phyloP scores from a whole-genome alignment of 2,113 vertebrate genomes.

The Phalacrocorax brasilianus region DNA sequence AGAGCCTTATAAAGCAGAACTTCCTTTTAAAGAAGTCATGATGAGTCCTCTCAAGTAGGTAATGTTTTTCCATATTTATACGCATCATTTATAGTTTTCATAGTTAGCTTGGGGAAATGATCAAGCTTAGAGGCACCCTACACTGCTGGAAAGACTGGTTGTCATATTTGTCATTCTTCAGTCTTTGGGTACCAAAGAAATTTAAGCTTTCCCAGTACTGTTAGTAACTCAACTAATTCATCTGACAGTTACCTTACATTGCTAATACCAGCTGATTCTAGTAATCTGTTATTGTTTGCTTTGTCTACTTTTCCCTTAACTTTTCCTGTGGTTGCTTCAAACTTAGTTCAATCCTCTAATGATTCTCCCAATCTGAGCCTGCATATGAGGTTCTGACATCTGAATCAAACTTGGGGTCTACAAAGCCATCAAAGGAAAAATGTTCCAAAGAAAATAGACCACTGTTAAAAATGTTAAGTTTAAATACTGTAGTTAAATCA shows the following conservation, averaged over 20 bases:
- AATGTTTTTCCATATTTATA: neutral
- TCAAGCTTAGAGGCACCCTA: neutral
- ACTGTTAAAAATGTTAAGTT: neutral
- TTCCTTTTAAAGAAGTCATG: neutral
- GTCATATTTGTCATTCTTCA: neutral
- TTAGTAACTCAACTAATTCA: neutral
- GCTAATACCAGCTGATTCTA: neutral
- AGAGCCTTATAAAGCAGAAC: neutral
- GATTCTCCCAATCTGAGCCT: rapidly evolving
- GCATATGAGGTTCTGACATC: neutral
- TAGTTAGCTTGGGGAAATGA: neutral
- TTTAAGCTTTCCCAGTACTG: neutral
- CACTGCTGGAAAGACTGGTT: neutral
- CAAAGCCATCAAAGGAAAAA: neutral
- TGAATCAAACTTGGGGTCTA: neutral
- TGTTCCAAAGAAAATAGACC: neutral
- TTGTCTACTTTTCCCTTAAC: neutral
- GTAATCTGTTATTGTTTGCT: neutral
- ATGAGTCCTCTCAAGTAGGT: neutral
- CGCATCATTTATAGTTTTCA: neutral
- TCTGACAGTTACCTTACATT: neutral
- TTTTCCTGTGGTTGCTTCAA: neutral
- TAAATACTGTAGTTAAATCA: neutral
- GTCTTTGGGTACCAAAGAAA: neutral
- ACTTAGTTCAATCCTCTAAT: neutral